A percentile compares a stretch with the other conserved stretches of the same genome.
phyloP scores from a whole-genome alignment of 2,797 vertebrate genomes.

The Danio choprae region DNA sequence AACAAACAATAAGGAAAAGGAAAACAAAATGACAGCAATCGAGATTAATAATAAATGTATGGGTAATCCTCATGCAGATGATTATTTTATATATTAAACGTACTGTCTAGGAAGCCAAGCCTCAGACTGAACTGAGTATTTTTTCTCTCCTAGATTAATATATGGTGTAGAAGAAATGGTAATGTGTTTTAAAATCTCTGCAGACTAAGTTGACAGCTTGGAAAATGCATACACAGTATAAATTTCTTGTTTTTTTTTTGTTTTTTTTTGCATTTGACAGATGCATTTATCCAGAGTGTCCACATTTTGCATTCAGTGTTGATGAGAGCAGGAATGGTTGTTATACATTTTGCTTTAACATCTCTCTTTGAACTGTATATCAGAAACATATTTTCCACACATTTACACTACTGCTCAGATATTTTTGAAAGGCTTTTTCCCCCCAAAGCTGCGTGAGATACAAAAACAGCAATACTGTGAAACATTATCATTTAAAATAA shows the following conservation, averaged over 20 bases:
- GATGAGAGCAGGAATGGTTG: background rate
- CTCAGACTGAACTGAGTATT: background rate
- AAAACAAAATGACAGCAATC: background rate
- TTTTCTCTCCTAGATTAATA: background rate
- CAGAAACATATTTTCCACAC: background rate
- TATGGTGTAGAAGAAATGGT: background rate
- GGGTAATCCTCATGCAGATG: background rate
- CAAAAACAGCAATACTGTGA: background rate
- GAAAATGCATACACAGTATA: background rate
- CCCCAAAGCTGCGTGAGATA: background rate
- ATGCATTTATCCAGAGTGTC: background rate
- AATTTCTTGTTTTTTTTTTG: background rate
- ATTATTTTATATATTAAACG: background rate
- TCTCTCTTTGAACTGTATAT: background rate
- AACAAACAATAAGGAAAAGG: background rate
- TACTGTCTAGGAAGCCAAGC: background rate
- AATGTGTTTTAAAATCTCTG: conserved; percentile 3
- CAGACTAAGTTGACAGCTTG: background rate
- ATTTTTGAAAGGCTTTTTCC: background rate
- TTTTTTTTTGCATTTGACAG: background rate
- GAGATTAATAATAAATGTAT: conserved; percentile 1
- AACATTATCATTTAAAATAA: background rate
- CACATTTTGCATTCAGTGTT: background rate
- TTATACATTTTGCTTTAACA: background rate
- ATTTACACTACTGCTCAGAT: background rate